Percentiles rank a stretch among this genome's conserved stretches.
phyloP scores from a whole-genome alignment of 2,113 vertebrate genomes.

The Centropristis striata region DNA sequence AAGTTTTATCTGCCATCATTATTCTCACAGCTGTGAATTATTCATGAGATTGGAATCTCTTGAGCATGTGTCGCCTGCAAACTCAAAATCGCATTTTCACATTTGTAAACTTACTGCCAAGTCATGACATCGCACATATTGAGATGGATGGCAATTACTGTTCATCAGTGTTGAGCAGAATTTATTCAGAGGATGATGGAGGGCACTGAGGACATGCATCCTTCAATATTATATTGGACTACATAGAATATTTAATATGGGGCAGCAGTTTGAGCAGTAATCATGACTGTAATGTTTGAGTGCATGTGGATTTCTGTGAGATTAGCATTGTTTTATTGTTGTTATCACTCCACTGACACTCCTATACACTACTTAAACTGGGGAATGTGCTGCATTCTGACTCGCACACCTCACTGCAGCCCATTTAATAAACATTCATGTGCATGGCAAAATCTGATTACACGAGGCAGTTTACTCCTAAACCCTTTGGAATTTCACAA shows the following conservation, averaged over 20 bases:
- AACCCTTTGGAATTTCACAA: constrained; percentile 39
- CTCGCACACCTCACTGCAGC: constrained; percentile 60
- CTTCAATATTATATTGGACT: background rate
- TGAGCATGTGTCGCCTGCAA: constrained; percentile 34
- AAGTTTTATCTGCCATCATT: constrained; percentile 55
- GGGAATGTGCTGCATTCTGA: constrained; percentile 68
- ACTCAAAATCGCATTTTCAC: constrained; percentile 36
- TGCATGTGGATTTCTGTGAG: constrained; percentile 9
- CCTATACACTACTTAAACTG: constrained; percentile 55
- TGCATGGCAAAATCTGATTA: constrained; percentile 77
- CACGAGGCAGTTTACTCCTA: background rate
- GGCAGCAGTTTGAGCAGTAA: background rate
- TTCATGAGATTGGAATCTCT: constrained; percentile 52
- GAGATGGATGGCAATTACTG: constrained; percentile 60
- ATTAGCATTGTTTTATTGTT: constrained; percentile 52
- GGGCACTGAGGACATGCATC: background rate
- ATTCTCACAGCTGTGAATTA: constrained; percentile 43
- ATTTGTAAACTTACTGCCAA: constrained; percentile 49
- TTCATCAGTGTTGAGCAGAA: constrained; percentile 46
- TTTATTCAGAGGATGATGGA: constrained; percentile 37
- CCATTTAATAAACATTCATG: constrained; percentile 59
- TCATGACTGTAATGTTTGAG: background rate
- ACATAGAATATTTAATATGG: background rate
- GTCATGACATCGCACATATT: constrained; percentile 52
- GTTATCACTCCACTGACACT: constrained; percentile 52